Conservation (phyloP, 2,888 invertebrate genomes). For the Eilema sororculum region DNA sequence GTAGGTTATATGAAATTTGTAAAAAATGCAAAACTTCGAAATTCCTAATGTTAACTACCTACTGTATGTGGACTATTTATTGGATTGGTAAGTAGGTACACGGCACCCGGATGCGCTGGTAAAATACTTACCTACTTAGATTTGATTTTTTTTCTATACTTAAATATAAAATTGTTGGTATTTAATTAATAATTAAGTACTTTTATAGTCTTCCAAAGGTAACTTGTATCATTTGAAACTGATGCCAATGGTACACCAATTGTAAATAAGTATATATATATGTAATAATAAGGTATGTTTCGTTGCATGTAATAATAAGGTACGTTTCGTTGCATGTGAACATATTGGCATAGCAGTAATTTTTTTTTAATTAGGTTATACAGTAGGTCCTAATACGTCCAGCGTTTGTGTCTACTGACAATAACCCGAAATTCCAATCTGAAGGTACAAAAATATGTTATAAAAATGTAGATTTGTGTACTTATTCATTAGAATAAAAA, state of each 20-base stretch:
- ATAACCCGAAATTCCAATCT: no score
- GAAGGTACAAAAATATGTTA: no score
- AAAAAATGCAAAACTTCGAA: neutral
- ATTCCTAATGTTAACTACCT: neutral
- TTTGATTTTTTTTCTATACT: neutral
- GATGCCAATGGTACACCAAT: neutral
- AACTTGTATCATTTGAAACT: conserved; percentile 8
- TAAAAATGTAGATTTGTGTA: no score
- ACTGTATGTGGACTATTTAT: neutral
- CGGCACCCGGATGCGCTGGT: neutral
- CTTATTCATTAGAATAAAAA: no score
- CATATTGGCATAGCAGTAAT: neutral
- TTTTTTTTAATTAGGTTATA: neutral
- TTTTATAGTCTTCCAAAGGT: conserved; percentile 10
- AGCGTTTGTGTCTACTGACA: no score
- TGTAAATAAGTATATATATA: neutral
- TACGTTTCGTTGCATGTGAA: conserved; percentile 2
- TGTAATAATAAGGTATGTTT: neutral
- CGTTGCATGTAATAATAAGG: neutral
- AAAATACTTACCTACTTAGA: neutral
- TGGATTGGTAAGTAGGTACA: neutral
- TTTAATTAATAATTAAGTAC: neutral
- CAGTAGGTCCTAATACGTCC: no score
- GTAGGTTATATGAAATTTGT: neutral
- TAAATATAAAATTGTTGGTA: neutral